A percentile compares a stretch with the other conserved stretches of the same genome.
These are phyloP conservation scores for Neoarius graeffei DNA, from an alignment of 2,113 vertebrate genomes.

Conservation along the genomic window DNA sequence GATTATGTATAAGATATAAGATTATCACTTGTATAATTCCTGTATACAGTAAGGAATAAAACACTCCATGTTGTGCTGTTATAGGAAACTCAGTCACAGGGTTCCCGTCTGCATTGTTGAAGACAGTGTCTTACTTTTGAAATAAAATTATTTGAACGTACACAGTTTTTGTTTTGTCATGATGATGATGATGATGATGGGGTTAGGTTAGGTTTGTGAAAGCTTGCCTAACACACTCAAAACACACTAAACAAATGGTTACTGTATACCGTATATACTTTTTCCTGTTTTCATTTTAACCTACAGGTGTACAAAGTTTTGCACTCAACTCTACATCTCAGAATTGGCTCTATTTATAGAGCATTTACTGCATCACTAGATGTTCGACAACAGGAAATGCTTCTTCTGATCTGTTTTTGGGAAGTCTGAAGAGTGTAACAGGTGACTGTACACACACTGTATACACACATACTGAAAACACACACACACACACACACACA, in stretches of 20 bases:
- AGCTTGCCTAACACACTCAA: background rate
- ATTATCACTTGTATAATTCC: too few species aligned
- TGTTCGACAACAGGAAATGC: slow-evolving; percentile 74
- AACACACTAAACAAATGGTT: background rate
- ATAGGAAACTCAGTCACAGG: too few species aligned
- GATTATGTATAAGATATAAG: too few species aligned
- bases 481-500: background rate
- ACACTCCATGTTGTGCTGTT: too few species aligned
- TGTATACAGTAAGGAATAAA: too few species aligned
- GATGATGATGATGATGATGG: background rate
- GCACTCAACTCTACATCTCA: background rate
- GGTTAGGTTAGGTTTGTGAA: background rate
- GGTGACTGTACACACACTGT: slow-evolving; percentile 49
- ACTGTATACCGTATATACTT: background rate
- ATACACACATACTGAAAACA: background rate
- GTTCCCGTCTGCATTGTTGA: background rate
- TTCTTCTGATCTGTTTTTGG: slow-evolving; percentile 72
- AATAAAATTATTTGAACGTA: background rate
- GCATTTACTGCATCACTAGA: slow-evolving; percentile 38
- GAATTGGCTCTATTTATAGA: slow-evolving; percentile 63
- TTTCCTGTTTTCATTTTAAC: slow-evolving; percentile 7
- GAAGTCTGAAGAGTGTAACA: slow-evolving; percentile 68
- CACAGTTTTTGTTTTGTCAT: background rate
- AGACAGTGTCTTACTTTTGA: background rate
- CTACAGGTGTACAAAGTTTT: slow-evolving; percentile 19